Percentiles rank a stretch among this genome's conserved stretches.
phyloP scores from a whole-genome alignment of 1,140 invertebrate genomes.

The Drosophila bocki region DNA sequence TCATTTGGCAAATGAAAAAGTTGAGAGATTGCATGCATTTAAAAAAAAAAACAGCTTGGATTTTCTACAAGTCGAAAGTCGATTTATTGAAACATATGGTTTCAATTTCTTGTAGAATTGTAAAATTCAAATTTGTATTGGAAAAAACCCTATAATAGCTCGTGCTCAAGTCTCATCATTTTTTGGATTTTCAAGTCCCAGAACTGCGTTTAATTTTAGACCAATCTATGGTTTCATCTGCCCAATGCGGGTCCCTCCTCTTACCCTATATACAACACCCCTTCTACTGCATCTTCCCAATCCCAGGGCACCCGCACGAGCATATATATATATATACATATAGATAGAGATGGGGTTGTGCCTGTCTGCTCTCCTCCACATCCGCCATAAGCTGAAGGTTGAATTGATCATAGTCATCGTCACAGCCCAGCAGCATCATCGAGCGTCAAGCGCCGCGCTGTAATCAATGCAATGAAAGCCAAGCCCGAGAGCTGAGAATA shows the following conservation, averaged over 20 bases:
- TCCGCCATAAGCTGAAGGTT: slow-evolving; percentile 64
- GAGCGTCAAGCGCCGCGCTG: slow-evolving; percentile 12
- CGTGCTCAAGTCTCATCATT: neutral
- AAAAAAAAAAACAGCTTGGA: neutral
- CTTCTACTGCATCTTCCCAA: neutral
- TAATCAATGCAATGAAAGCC: slow-evolving; percentile 22
- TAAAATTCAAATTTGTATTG: neutral
- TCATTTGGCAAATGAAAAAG: slow-evolving; percentile 25
- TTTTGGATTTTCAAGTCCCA: neutral
- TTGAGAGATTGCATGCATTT: slow-evolving; percentile 5
- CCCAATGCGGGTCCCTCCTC: slow-evolving; percentile 31
- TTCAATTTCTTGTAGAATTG: neutral
- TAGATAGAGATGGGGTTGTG: slow-evolving; percentile 23
- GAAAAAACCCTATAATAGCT: neutral
- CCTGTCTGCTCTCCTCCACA: slow-evolving; percentile 28
- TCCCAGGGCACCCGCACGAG: slow-evolving; percentile 12
- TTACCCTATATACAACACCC: neutral
- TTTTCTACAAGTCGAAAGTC: neutral
- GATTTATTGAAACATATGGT: neutral
- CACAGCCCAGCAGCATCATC: slow-evolving; percentile 6
- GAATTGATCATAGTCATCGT: slow-evolving; percentile 66
- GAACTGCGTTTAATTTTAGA: slow-evolving; percentile 39
- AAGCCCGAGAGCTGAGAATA: neutral
- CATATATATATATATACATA: neutral
- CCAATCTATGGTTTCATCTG: slow-evolving; percentile 45